A percentile compares a stretch with the other conserved stretches of the same genome.
phyloP scores from a whole-genome alignment of 1,140 invertebrate genomes.

The Phortica variegata region DNA sequence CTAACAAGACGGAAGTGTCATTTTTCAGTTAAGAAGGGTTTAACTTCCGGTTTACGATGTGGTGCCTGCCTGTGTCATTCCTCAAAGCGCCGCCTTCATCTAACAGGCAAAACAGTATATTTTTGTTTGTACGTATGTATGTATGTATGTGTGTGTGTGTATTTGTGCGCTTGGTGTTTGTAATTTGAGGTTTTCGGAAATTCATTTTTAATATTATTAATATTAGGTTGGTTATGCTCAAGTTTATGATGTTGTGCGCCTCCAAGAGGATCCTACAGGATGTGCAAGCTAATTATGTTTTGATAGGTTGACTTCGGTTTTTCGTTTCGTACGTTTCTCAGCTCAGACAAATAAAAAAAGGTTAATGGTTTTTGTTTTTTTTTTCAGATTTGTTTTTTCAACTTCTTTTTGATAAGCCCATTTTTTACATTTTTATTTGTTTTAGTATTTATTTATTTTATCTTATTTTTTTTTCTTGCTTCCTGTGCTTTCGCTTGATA shows the following conservation, averaged over 20 bases:
- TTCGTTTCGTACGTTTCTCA: too few relatives aligned
- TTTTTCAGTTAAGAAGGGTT: slow-evolving; percentile 50
- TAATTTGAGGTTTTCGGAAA: slow-evolving; percentile 38
- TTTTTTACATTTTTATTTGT: neutral
- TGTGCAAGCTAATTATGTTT: slow-evolving; percentile 25
- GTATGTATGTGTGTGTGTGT: slow-evolving; percentile 1
- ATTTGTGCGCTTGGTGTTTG: slow-evolving; percentile 14
- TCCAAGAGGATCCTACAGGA: slow-evolving; percentile 14
- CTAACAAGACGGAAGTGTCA: slow-evolving; percentile 36
- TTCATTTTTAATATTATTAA: slow-evolving; percentile 49
- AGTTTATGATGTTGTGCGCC: slow-evolving; percentile 13
- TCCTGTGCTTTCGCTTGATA: too few relatives aligned
- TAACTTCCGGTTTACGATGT: slow-evolving; percentile 40
- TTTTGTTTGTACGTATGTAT: neutral
- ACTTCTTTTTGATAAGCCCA: neutral
- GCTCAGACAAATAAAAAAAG: too few relatives aligned
- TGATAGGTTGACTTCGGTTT: slow-evolving; percentile 18
- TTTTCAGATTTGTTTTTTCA: neutral
- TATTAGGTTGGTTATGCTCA: slow-evolving; percentile 38
- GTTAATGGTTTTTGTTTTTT: slow-evolving; percentile 19
- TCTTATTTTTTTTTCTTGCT: too few relatives aligned
- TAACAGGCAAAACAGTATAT: slow-evolving; percentile 15
- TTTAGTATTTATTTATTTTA: slow-evolving; percentile 1
- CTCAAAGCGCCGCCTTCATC: too few relatives aligned
- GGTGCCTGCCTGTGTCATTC: slow-evolving; percentile 35